These are phyloP conservation scores for Lepas anatifera DNA, from an alignment of 2,888 invertebrate genomes.

Conservation along the genomic window DNA sequence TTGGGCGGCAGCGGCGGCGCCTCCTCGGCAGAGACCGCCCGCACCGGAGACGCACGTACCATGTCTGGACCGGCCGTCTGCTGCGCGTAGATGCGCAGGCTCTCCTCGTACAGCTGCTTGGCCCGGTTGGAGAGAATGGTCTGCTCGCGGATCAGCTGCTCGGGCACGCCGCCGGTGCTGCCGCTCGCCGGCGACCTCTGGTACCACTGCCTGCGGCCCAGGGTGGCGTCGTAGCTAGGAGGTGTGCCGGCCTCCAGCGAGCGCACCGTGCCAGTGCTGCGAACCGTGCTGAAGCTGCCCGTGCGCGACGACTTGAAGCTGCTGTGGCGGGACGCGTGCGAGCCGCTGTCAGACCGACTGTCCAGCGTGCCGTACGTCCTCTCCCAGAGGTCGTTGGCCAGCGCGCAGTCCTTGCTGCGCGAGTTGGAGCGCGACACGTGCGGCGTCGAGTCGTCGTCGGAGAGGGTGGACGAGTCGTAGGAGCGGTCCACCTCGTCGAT, in stretches of 20 bases:
- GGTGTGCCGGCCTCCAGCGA: slow-evolving; percentile 24
- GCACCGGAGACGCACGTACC: slow-evolving; percentile 28
- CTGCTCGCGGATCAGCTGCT: slow-evolving; percentile 26
- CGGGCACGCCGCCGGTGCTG: slow-evolving; percentile 20
- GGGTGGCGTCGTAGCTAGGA: slow-evolving; percentile 30
- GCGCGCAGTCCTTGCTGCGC: slow-evolving; percentile 35
- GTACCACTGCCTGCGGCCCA: slow-evolving; percentile 17
- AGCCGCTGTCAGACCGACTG: slow-evolving; percentile 22
- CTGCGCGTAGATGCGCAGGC: slow-evolving; percentile 25
- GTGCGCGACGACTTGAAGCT: slow-evolving; percentile 25
- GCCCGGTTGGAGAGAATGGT: slow-evolving; percentile 27
- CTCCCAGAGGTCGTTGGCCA: slow-evolving; percentile 28
- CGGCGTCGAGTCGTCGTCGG: slow-evolving; percentile 39
- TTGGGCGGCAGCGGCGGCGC: slow-evolving; percentile 26
- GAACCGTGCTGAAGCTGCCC: slow-evolving; percentile 25
- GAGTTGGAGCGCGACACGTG: slow-evolving; percentile 38
- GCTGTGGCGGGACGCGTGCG: slow-evolving; percentile 24
- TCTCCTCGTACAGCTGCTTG: slow-evolving; percentile 29
- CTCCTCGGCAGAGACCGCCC: slow-evolving; percentile 26
- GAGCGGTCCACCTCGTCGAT: slow-evolving; percentile 31
- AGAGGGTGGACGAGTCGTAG: slow-evolving; percentile 37
- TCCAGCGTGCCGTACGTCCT: slow-evolving; percentile 23
- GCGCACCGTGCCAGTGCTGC: background rate
- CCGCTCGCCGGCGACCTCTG: slow-evolving; percentile 19
- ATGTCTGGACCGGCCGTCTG: slow-evolving; percentile 23